Conservation (phyloP, 2,888 invertebrate species). For the Nasonovia ribisnigri region DNA sequence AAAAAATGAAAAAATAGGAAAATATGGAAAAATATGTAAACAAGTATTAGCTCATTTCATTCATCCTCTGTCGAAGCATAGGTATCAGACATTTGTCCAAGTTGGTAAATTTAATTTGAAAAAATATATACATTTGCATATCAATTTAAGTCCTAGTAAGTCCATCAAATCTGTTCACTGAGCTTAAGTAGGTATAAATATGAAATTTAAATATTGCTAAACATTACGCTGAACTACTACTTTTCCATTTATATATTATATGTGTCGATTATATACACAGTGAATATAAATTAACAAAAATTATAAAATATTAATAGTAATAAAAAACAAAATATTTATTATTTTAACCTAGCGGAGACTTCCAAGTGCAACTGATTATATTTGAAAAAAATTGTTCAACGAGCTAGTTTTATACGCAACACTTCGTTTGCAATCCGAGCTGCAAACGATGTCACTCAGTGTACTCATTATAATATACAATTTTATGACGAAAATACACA, state of each 20-base stretch:
- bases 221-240: not conserved
- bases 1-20: not conserved
- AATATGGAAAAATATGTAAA: conserved; percentile 5
- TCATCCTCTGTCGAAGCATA: not conserved
- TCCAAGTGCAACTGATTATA: not conserved
- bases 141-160: not conserved
- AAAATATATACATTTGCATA: not conserved
- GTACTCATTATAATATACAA: too few species aligned
- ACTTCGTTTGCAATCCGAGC: not conserved
- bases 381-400: not conserved
- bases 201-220: not conserved
- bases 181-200: not conserved
- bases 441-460: too few species aligned
- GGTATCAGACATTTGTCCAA: not conserved
- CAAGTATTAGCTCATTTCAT: not conserved
- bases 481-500: too few species aligned
- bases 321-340: not conserved
- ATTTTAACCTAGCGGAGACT: not conserved
- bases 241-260: too few species aligned
- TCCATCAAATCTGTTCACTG: not conserved
- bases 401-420: not conserved
- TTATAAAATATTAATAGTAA: not conserved
- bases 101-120: not conserved
- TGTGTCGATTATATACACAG: too few species aligned
- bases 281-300: not conserved